Evolutionary conservation across 35 echinoderm and acorn worm species (phyloP), one percentile per base, ranked within the genome.

Genomic region (Patiria miniata): DNA sequence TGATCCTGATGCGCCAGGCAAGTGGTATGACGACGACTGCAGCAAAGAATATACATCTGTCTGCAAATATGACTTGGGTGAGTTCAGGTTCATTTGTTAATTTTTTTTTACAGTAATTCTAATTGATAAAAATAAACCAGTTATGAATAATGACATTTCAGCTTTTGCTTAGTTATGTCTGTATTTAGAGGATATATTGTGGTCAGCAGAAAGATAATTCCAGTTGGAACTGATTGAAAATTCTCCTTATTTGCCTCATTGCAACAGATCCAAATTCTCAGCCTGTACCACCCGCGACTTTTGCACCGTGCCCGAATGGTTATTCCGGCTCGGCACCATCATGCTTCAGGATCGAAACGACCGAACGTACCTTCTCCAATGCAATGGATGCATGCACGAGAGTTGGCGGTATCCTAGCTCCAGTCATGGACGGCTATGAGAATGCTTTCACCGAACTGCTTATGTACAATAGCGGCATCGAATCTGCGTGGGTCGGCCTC

Each of bases 391-490:
- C 14, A 2, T 73, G 65, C 29, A 23, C 21, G 26, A 7, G 3
- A 14, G 26, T 32, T 7, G 65, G 34, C 29, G 34, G 26, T 14
- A 73, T 73, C 9, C 34, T 73, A 34, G 65, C 65, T 30, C 65
- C 65, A 73, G 65, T 73, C 14, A 34, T 32, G 65, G 34, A 73
- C 29, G 65, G 65, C n/a, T 73, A 73, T 73, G 65, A 73, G 34
- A 34, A 73, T 73, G 65, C 65, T 23, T 73, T 73, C 65, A 73
- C 29, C 9, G 65, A 73, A 23, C 34, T 73, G 26, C 22, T 73
- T 26, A 73, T 73, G 65, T 73, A 32, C 34, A 32, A 26, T 73
- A 32, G 34, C 34, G 65, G n/a, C 29, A 34, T 73, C 15, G 0
- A 26, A 16, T 73, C 65, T 6, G 19, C 26, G 14, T 73, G 65